Conservation (phyloP, 2,888 invertebrate species). For the Coecobrya sp. region DNA sequence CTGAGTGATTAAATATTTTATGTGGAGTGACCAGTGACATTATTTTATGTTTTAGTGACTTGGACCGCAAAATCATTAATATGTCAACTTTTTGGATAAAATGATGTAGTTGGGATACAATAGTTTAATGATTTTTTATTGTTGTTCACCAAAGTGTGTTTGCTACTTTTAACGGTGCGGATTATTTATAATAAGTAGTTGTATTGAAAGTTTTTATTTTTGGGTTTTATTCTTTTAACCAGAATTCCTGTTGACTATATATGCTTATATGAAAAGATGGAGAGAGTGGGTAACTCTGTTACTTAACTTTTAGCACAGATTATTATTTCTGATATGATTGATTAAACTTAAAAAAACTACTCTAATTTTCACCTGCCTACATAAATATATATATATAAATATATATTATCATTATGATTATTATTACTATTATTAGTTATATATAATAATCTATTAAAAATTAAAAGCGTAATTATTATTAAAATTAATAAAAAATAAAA, state of each 20-base stretch:
- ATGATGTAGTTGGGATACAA: background rate
- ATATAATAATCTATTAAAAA: background rate
- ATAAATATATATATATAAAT: background rate
- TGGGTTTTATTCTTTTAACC: no score
- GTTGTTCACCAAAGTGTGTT: no score
- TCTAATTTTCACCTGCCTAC: conserved; percentile 39
- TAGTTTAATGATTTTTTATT: no score
- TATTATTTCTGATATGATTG: background rate
- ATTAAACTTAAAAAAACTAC: background rate
- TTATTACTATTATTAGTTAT: background rate
- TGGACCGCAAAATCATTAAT: no score
- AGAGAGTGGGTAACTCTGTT: background rate
- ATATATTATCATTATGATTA: background rate
- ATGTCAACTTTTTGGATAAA: no score
- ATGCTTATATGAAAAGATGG: background rate
- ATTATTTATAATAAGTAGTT: no score
- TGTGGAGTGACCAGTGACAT: no score
- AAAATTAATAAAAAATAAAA: conserved; percentile 33
- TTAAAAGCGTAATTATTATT: background rate
- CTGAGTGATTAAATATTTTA: no score
- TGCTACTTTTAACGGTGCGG: no score
- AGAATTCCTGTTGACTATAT: no score
- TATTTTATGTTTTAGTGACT: no score
- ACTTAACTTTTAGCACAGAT: background rate
- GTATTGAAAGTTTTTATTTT: no score